phyloP scores from a whole-genome alignment of 2,797 vertebrate species.

The Rhyacichthys aspro region DNA sequence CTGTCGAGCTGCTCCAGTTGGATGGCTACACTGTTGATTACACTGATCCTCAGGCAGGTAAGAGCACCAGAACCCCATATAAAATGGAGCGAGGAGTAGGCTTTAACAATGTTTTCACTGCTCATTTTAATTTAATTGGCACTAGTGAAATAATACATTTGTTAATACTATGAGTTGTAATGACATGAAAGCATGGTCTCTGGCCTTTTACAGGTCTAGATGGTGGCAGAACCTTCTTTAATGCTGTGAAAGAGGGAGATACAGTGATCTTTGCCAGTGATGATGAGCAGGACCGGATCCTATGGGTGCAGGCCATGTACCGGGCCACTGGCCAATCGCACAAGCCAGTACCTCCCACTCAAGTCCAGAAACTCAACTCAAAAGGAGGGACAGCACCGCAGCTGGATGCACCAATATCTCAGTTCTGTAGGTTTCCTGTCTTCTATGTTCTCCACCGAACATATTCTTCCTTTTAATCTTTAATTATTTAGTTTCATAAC shows the following conservation, averaged over 20 bases:
- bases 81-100: too few species aligned
- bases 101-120: too few species aligned
- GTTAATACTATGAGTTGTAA: too few species aligned
- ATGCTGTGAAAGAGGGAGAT: conserved; percentile 98
- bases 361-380: conserved; percentile 99
- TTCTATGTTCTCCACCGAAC: conserved; percentile 20
- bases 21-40: conserved; percentile 99
- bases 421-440: conserved; percentile 97
- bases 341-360: conserved; percentile 98
- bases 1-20: conserved; percentile 96
- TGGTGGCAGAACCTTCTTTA: conserved; percentile 97
- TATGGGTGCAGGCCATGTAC: conserved; percentile 99
- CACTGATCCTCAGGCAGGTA: conserved; percentile 98
- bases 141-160: too few species aligned
- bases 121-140: too few species aligned
- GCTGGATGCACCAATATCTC: conserved; percentile 98
- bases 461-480: conserved; percentile 83
- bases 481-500: background rate
- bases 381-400: conserved; percentile 97
- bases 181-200: background rate
- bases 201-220: conserved; percentile 86
- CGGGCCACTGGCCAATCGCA: conserved; percentile 98
- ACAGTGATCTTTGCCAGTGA: conserved; percentile 99
- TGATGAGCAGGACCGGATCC: conserved; percentile 98
- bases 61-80: background rate